Percentiles rank a stretch among this genome's conserved stretches.
Conservation (phyloP, 2,888 invertebrate genomes). For the Toxonevra muliebris region DNA sequence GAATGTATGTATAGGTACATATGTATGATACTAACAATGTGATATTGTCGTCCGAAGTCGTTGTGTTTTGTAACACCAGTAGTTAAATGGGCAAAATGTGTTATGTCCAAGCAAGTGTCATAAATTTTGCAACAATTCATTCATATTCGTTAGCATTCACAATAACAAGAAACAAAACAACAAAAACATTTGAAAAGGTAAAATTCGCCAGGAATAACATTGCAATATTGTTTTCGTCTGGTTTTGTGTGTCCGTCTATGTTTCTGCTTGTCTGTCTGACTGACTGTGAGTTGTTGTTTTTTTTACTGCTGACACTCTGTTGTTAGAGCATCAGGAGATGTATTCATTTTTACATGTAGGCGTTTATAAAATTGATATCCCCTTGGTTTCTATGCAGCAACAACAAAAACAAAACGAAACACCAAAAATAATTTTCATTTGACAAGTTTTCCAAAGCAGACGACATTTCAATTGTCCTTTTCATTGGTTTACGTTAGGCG, state of each 20-base stretch:
- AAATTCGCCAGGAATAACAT: not conserved
- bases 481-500: too few relatives aligned
- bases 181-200: not conserved
- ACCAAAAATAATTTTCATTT: too few relatives aligned
- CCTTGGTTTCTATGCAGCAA: too few relatives aligned
- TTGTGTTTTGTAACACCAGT: not conserved
- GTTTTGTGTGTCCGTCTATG: not conserved
- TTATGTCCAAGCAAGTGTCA: slow-evolving; percentile 29
- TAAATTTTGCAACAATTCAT: slow-evolving; percentile 35
- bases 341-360: too few relatives aligned
- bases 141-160: slow-evolving; percentile 12
- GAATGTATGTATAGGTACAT: too few relatives aligned
- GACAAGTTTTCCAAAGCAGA: too few relatives aligned
- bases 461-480: too few relatives aligned
- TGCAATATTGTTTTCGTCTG: not conserved
- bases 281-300: not conserved
- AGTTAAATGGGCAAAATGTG: not conserved
- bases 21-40: too few relatives aligned
- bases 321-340: not conserved
- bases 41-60: not conserved
- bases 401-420: too few relatives aligned
- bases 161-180: slow-evolving; percentile 1
- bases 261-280: not conserved
- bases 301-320: not conserved
- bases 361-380: too few relatives aligned